Evolutionary conservation across 2,797 vertebrate species (phyloP).

Genomic region (Hylomyscus alleni): DNA sequence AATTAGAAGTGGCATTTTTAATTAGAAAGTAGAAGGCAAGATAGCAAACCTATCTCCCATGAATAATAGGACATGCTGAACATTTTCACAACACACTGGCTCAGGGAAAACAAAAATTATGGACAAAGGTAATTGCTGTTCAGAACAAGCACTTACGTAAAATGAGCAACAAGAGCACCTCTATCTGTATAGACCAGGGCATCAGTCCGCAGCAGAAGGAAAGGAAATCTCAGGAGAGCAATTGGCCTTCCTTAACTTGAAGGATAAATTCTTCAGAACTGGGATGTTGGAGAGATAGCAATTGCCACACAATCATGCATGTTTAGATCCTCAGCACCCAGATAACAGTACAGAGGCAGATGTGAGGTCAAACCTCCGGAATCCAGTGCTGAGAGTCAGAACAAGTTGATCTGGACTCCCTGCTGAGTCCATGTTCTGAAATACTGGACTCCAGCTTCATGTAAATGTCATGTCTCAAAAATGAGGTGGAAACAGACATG

Average conservation of each 20-base stretch:
- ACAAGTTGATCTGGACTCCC: neutral
- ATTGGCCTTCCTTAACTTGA: neutral
- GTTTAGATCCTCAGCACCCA: neutral
- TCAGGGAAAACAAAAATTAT: neutral
- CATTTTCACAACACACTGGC: neutral
- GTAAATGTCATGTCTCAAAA: neutral
- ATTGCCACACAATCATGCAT: too few species aligned
- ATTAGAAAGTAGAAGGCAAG: conserved; percentile 3
- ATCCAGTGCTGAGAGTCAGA: neutral
- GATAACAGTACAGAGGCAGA: neutral
- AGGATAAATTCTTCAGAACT: neutral
- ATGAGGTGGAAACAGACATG: neutral
- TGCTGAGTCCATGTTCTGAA: neutral
- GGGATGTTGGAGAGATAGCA: neutral
- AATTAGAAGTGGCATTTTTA: conserved; percentile 7
- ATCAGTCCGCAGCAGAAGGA: neutral
- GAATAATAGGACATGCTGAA: neutral
- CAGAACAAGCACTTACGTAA: neutral
- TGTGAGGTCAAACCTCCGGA: neutral
- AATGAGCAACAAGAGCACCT: neutral
- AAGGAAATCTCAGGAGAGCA: neutral
- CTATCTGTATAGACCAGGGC: neutral
- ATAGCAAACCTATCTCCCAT: neutral
- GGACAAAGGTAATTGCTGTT: neutral
- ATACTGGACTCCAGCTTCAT: neutral